Percentiles rank a stretch among this genome's conserved stretches.
These are phyloP conservation scores for Agrotis segetum DNA, from an alignment of 2,888 invertebrate species.

Conservation along the genomic window DNA sequence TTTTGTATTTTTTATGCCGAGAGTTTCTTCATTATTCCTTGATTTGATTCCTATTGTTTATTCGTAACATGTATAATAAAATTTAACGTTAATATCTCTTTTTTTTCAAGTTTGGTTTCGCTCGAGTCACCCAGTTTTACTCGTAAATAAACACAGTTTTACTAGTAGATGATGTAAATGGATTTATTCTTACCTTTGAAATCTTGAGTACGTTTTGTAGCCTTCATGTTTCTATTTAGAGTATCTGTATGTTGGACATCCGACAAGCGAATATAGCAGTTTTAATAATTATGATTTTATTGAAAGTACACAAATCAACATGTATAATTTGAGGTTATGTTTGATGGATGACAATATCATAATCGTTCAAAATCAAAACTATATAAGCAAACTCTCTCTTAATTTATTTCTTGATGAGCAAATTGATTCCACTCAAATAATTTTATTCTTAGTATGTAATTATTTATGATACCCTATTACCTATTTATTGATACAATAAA, in stretches of 20 bases:
- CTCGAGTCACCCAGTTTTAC: no score
- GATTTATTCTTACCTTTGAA: conserved; percentile 76
- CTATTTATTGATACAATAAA: background rate
- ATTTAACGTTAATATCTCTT: no score
- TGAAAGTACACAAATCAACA: conserved; percentile 35
- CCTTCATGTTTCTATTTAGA: conserved; percentile 72
- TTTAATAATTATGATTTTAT: background rate
- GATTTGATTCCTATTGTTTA: no score
- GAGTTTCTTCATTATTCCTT: no score
- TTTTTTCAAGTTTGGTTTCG: no score
- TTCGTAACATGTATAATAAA: no score
- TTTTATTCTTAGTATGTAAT: background rate
- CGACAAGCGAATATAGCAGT: background rate
- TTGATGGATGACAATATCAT: conserved; percentile 30
- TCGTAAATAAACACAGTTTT: no score
- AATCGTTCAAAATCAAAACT: conserved; percentile 19
- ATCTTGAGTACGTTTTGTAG: conserved; percentile 73
- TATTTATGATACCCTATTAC: background rate
- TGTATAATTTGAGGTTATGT: conserved; percentile 49
- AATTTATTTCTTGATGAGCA: background rate
- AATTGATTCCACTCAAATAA: background rate
- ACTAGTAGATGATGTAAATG: no score
- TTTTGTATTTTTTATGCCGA: no score
- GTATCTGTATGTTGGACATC: background rate
- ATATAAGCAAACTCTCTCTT: background rate